Evolutionary conservation across 2,113 vertebrate species (phyloP), one percentile per base, ranked within the genome.

Genomic region (Thomomys bottae): DNA sequence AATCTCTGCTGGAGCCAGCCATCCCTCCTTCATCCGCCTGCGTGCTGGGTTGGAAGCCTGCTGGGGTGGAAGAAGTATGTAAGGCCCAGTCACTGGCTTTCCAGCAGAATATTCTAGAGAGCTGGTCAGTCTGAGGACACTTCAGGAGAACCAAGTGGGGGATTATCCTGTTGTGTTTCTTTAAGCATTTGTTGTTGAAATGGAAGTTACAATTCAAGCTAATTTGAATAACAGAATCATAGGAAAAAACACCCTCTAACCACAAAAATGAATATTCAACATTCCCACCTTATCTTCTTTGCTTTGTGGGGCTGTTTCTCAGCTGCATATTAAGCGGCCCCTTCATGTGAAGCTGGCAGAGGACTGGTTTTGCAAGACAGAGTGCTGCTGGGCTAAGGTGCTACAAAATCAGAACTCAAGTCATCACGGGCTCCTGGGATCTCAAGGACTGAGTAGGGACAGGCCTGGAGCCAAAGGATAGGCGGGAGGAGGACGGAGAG

Each of bases 191-290:
- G 86, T 94, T 97, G 96, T 96, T 95, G 92, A 97, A 96, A 96
- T 93, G 94, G 84, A 92, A 96, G 87, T 96, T 95, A 96, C 92
- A 93, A 97, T 97, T 94, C 94, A 96, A 96, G 88, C 92, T 96
- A 82, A 97, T 97, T 89, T 90, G 94, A 97, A 96, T 96, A 97
- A 97, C 95, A 94, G 93, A 97, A 97, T 96, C 95, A 78, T 92
- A 96, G 90, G 95, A 96, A 97, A 97, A 54, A 97, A 97, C 93
- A 97, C 93, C 95, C 96, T 97, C 95, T 92, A 97, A 96, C 95
- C 96, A 97, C 92, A 88, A 92, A 97, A 97, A 97, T 96, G 97
- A 97, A 97, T 97, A 97, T 96, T 97, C 97, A 97, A 94, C 95
- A 95, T 97, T 96, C 96, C 96, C 97, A 97, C 96, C 96, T 97